phyloP scores from a whole-genome alignment of 2,888 invertebrate species.

The Adelognathus sp. region DNA sequence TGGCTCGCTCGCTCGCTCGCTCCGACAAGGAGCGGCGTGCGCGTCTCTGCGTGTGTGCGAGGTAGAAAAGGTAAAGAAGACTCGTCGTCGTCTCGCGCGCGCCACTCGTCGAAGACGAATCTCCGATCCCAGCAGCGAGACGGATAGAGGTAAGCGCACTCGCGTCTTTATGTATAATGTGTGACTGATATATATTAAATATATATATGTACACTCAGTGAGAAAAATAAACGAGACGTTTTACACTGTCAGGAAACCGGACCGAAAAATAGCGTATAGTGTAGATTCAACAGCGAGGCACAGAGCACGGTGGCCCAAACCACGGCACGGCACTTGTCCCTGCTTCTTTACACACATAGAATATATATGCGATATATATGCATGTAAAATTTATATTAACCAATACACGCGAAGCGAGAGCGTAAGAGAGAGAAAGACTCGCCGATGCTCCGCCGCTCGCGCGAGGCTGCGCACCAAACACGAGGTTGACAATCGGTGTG shows the following conservation, averaged over 20 bases:
- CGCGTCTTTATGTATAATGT: no score
- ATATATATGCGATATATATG: neutral
- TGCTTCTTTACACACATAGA: slow-evolving; percentile 6
- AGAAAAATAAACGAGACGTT: slow-evolving; percentile 11
- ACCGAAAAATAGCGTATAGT: slow-evolving; percentile 13
- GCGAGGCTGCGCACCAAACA: slow-evolving; percentile 37
- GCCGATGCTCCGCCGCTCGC: slow-evolving; percentile 7
- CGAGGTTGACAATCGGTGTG: slow-evolving; percentile 17
- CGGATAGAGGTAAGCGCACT: neutral
- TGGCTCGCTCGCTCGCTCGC: slow-evolving; percentile 50
- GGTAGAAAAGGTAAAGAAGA: slow-evolving; percentile 25
- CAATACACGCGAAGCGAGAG: neutral
- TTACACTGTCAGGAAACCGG: slow-evolving; percentile 3
- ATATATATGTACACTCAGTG: no score
- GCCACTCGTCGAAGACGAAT: slow-evolving; percentile 42
- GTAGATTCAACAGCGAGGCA: slow-evolving; percentile 43
- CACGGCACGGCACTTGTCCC: slow-evolving; percentile 58
- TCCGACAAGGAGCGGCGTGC: slow-evolving; percentile 38
- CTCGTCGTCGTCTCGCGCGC: slow-evolving; percentile 39
- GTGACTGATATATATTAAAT: no score
- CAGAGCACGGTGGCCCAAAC: slow-evolving; percentile 54
- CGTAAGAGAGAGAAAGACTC: neutral
- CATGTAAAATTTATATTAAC: neutral
- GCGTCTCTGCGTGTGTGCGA: neutral
- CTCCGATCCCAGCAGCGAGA: slow-evolving; percentile 23